phyloP scores from a whole-genome alignment of 2,113 vertebrate genomes.

The Xenus cinereus region DNA sequence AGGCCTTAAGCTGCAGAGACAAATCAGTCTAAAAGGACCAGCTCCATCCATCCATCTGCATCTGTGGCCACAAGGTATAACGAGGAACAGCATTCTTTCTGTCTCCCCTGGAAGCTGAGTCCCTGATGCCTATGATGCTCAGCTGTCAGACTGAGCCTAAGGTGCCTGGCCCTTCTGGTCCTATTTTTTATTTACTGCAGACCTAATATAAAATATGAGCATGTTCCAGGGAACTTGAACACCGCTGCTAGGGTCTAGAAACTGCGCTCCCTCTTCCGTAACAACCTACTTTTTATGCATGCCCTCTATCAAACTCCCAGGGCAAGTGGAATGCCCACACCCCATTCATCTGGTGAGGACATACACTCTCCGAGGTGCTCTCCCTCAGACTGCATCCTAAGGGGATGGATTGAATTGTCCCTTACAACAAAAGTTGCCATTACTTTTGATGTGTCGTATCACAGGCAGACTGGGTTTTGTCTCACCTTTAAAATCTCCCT shows the following conservation, averaged over 20 bases:
- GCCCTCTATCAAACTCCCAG: not conserved
- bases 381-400: not conserved
- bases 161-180: not conserved
- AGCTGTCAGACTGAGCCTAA: not conserved
- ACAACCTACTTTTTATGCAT: not conserved
- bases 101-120: not conserved
- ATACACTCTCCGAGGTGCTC: not conserved
- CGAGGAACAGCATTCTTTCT: not conserved
- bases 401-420: not conserved
- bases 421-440: not conserved
- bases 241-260: not conserved
- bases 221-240: not conserved
- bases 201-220: not conserved
- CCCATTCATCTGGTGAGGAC: not conserved
- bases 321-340: not conserved
- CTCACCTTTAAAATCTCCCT: not conserved
- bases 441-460: not conserved
- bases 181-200: not conserved
- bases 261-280: not conserved
- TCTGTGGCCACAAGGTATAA: not conserved
- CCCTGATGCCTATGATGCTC: not conserved
- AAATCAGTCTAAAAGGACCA: not conserved
- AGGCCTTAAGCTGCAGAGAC: not conserved
- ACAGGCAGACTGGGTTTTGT: not conserved
- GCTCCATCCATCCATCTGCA: not conserved